Evolutionary conservation across 2,113 vertebrate genomes (phyloP).

Genomic region (Sceloporus tristichus): DNA sequence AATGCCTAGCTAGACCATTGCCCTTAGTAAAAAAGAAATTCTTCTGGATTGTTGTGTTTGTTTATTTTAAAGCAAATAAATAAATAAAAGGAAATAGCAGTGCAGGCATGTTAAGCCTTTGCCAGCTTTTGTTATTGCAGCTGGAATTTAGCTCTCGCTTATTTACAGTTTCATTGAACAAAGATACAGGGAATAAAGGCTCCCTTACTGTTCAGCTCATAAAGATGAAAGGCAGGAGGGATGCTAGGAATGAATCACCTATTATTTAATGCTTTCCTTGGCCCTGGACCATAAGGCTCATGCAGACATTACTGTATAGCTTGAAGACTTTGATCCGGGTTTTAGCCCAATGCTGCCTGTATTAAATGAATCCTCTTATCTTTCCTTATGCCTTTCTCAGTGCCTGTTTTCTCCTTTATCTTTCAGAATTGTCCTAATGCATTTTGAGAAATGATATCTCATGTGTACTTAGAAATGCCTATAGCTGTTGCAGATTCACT

Average conservation of each 20-base stretch:
- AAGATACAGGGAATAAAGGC: slow-evolving; percentile 46
- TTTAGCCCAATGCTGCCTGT: slow-evolving; percentile 32
- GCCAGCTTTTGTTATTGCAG: slow-evolving; percentile 34
- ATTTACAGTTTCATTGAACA: slow-evolving; percentile 51
- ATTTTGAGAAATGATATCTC: slow-evolving; percentile 39
- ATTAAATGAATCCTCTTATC: slow-evolving; percentile 60
- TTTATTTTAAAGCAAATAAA: slow-evolving; percentile 28
- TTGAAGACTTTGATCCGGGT: slow-evolving; percentile 61
- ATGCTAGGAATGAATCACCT: slow-evolving; percentile 48
- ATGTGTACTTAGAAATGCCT: neutral
- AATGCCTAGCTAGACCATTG: neutral
- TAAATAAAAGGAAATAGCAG: neutral
- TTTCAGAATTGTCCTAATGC: slow-evolving; percentile 27
- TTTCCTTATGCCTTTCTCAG: slow-evolving; percentile 28
- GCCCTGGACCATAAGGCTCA: slow-evolving; percentile 44
- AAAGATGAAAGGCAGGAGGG: slow-evolving; percentile 52
- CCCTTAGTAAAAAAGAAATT: neutral
- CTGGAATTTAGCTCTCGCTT: slow-evolving; percentile 41
- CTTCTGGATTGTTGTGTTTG: neutral
- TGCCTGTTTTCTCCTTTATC: slow-evolving; percentile 45
- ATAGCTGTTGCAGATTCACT: neutral
- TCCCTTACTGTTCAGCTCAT: slow-evolving; percentile 34
- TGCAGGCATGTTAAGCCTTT: slow-evolving; percentile 31
- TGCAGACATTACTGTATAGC: slow-evolving; percentile 43
- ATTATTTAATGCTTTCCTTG: slow-evolving; percentile 49